phyloP scores from a whole-genome alignment of 2,113 vertebrate species.

The Octodon degus region DNA sequence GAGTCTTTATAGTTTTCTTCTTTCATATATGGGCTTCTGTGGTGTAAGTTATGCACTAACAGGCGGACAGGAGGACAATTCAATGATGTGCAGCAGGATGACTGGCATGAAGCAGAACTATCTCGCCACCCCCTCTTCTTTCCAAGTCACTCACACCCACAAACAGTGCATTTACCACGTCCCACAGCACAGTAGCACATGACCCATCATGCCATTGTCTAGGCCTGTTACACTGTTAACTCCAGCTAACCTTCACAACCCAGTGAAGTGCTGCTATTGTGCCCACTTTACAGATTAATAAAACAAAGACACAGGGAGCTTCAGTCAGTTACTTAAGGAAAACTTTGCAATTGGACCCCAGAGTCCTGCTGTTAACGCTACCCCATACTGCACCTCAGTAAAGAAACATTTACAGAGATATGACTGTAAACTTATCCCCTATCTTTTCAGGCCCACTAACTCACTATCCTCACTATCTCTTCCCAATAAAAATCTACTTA shows the following conservation, averaged over 20 bases:
- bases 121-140: background rate
- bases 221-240: background rate
- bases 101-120: background rate
- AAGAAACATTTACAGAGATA: background rate
- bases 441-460: background rate
- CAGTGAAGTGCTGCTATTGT: background rate
- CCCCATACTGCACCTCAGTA: background rate
- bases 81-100: background rate
- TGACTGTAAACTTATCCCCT: background rate
- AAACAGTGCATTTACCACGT: accelerated
- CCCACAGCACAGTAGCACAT: accelerated
- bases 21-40: background rate
- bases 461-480: background rate
- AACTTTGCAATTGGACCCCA: background rate
- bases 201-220: accelerated
- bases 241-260: background rate
- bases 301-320: background rate
- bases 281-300: background rate
- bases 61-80: background rate
- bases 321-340: background rate
- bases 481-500: background rate
- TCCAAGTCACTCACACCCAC: background rate
- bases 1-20: background rate
- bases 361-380: background rate
- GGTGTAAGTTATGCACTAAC: background rate